Evolutionary conservation across 2,797 vertebrate genomes (phyloP).

Genomic region (Enteromius trimaculatus): DNA sequence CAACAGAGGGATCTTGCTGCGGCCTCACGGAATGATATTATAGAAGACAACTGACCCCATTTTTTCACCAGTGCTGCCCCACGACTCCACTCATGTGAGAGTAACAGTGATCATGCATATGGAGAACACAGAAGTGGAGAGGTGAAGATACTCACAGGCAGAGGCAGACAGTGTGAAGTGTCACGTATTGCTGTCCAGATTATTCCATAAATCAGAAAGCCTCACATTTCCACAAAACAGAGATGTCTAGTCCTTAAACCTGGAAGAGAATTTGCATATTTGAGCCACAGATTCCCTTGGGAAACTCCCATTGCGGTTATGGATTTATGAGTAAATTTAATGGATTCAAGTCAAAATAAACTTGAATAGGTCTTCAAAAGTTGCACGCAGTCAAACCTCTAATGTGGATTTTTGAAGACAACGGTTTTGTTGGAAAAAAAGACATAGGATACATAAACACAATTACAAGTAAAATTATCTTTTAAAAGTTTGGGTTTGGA

Average conservation of each 20-base stretch:
- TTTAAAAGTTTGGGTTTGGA: too few species aligned
- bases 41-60: conserved; percentile 30
- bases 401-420: background rate
- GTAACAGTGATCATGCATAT: conserved; percentile 26
- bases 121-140: conserved; percentile 1
- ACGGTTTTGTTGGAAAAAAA: background rate
- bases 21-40: conserved; percentile 3
- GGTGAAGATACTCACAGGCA: background rate
- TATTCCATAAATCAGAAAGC: background rate
- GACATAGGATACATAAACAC: background rate
- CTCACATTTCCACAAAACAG: background rate
- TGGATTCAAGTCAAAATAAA: background rate
- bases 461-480: background rate
- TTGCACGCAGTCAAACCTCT: background rate
- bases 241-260: conserved; percentile 4
- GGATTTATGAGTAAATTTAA: background rate
- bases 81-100: background rate
- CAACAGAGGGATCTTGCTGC: background rate
- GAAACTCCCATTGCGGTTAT: background rate
- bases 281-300: background rate
- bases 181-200: background rate
- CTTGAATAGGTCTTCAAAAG: background rate
- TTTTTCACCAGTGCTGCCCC: conserved; percentile 1
- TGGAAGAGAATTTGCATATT: conserved; percentile 9
- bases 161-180: background rate